Evolutionary conservation across 2,113 vertebrate species (phyloP), one percentile per base, ranked within the genome.

Genomic region (Nannospalax galili): DNA sequence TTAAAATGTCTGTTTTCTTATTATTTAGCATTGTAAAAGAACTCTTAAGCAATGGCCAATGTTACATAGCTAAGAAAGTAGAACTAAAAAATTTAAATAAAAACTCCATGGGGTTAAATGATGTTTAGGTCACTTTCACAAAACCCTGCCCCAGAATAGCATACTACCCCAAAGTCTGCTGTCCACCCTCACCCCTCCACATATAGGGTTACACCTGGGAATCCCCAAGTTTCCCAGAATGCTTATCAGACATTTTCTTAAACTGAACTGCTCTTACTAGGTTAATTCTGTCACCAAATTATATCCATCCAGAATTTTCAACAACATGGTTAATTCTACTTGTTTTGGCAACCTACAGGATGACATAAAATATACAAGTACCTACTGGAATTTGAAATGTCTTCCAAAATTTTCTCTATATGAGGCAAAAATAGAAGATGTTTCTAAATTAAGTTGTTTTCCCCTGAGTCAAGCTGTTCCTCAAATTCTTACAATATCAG

Each of bases 361-460:
- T 64, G 9, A 87, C 19, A 37, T 81, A 70, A 92, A 72, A 75
- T 15, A 77, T 62, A 70, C 22, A 45, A 14, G 20, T 58, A 56
- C n/a, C 12, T 93, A 78, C 52, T 87, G 28, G 19, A 88, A 72
- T 78, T 5, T 73, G n/a, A 93, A 26, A 67, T 78, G 56, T 24
- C 56, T 84, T 72, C 12, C 24, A 73, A 78, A 87, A 30, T 65
- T 86, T 87, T 84, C 5, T 73, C 45, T 72, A 20, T 24, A 72
- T 60, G 17, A 5, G 73, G 84, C 26, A 22, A n/a, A 17, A 81
- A 73, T 1, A 74, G 64, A 9, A 19, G 14, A 67, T 78, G 22
- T 45, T 35, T 3, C 19, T 42, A 78, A 70, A 90, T 77, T 95
- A 40, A 79, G 9, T 62, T 95, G 77, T 73, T 93, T 88, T 69